Percentiles rank a stretch among this genome's conserved stretches.
phyloP scores from a whole-genome alignment of 2,888 invertebrate genomes.

The Rhopalosiphum nymphaeae region DNA sequence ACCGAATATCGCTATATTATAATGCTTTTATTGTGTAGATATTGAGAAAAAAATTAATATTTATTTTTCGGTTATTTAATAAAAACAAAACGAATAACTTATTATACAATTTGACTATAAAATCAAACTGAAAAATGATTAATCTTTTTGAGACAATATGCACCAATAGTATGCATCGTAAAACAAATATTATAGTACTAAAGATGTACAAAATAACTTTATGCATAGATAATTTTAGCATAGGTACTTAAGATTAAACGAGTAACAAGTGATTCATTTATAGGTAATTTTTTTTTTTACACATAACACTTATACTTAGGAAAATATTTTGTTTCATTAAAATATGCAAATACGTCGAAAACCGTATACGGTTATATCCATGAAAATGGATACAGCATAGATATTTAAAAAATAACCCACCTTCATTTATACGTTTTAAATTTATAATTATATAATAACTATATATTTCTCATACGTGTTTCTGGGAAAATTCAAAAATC shows the following conservation, averaged over 20 bases:
- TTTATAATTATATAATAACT: constrained; percentile 3
- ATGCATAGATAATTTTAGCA: not conserved
- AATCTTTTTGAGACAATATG: not conserved
- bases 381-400: not conserved
- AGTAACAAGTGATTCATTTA: not conserved
- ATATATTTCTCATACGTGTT: not conserved
- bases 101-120: not conserved
- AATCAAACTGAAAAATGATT: not conserved
- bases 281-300: not conserved
- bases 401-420: not conserved
- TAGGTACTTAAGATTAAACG: not conserved
- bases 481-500: not conserved
- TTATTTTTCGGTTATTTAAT: constrained; percentile 9
- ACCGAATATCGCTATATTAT: not conserved
- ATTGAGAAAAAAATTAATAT: not conserved
- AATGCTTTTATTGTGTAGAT: constrained; percentile 23
- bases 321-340: constrained; percentile 36
- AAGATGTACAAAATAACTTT: not conserved
- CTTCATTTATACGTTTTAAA: not conserved
- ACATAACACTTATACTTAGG: not conserved
- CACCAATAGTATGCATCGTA: not conserved
- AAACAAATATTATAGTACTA: not conserved
- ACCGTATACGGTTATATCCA: not conserved
- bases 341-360: constrained; percentile 21
- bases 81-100: constrained; percentile 36